These are phyloP conservation scores for Apis mellifera DNA, from an alignment of 1,140 invertebrate species.

Conservation along the genomic window DNA sequence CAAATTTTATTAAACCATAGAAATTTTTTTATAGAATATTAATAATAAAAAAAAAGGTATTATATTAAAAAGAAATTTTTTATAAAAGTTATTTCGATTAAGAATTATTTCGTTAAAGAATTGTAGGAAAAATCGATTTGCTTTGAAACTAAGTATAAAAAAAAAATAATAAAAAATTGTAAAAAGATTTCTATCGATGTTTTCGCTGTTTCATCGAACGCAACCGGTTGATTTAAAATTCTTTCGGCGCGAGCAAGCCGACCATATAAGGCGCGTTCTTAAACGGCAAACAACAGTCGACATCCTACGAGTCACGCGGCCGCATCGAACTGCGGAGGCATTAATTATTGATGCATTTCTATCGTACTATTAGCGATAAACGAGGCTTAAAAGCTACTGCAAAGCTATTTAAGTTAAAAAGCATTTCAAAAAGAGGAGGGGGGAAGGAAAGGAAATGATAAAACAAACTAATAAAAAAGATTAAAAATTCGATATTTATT, in stretches of 20 bases:
- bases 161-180: not conserved
- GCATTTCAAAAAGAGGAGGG: no score
- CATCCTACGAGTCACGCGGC: conserved; percentile 19
- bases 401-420: no score
- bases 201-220: not conserved
- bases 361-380: not conserved
- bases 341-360: conserved; percentile 15
- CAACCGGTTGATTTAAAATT: conserved; percentile 3
- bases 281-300: conserved; percentile 20
- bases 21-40: no score
- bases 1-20: no score
- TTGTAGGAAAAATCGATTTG: not conserved
- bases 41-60: no score
- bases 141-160: not conserved
- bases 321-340: conserved; percentile 7
- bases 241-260: conserved; percentile 8
- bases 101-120: no score
- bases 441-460: no score
- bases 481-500: no score
- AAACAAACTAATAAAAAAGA: no score
- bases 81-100: not conserved
- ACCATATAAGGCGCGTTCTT: conserved; percentile 33
- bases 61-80: no score
- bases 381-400: not conserved
- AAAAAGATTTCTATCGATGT: not conserved